These are phyloP conservation scores for Lasioglossum oenotherae DNA, from an alignment of 2,888 invertebrate genomes.

Conservation along the genomic window DNA sequence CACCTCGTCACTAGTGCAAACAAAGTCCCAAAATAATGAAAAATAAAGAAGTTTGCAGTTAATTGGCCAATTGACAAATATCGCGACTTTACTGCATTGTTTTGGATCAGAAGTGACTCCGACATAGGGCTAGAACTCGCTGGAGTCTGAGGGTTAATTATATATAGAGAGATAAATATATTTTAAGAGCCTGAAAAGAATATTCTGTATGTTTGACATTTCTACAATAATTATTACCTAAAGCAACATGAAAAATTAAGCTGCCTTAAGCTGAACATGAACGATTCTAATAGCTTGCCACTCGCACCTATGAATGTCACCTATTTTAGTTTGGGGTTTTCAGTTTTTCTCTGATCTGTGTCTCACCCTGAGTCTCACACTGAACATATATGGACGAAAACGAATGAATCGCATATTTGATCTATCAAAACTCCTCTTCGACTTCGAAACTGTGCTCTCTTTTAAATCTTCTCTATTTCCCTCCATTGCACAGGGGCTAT, in stretches of 20 bases:
- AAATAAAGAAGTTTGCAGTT: too few relatives aligned
- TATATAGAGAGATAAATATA: neutral
- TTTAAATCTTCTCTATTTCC: constrained; percentile 49
- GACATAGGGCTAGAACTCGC: too few relatives aligned
- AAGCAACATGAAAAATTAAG: constrained; percentile 18
- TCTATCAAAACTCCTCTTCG: neutral
- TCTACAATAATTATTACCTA: constrained; percentile 1
- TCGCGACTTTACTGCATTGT: too few relatives aligned
- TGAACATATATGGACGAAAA: constrained; percentile 27
- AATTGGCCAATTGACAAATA: too few relatives aligned
- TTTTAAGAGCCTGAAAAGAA: constrained; percentile 32
- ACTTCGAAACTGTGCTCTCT: neutral
- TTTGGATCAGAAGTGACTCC: too few relatives aligned
- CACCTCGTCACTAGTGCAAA: too few relatives aligned
- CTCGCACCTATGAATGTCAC: constrained; percentile 42
- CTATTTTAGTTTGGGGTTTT: constrained; percentile 44
- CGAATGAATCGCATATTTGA: constrained; percentile 9
- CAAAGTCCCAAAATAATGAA: too few relatives aligned
- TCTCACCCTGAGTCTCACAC: constrained; percentile 32
- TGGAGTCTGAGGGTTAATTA: too few relatives aligned
- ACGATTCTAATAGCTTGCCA: constrained; percentile 49
- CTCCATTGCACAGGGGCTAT: constrained; percentile 69
- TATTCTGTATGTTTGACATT: constrained; percentile 26
- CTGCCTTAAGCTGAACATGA: constrained; percentile 31
- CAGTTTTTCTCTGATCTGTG: constrained; percentile 40